Conservation (phyloP, 2,888 invertebrate species). For the Rhogogaster chlorosoma region DNA sequence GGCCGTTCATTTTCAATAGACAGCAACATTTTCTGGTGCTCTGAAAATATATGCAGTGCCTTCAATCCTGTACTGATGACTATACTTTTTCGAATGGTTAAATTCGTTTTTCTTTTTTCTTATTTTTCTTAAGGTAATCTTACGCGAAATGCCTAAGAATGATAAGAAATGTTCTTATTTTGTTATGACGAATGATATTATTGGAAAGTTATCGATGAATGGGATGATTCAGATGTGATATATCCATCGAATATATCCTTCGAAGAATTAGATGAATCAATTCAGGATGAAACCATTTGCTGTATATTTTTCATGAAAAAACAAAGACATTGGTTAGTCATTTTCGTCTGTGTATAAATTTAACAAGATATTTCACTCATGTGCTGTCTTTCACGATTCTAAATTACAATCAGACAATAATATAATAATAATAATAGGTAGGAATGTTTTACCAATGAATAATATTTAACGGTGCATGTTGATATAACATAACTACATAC, state of each 20-base stretch:
- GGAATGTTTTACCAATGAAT: conserved; percentile 45
- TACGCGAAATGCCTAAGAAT: neutral
- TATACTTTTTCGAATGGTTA: neutral
- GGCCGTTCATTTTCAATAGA: neutral
- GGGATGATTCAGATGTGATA: neutral
- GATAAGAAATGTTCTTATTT: neutral
- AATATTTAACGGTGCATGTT: conserved; percentile 44
- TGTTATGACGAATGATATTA: neutral
- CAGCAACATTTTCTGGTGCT: neutral
- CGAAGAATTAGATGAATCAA: conserved; percentile 27
- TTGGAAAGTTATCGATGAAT: neutral
- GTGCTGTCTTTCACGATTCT: conserved; percentile 16
- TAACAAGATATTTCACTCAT: neutral
- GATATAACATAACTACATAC: conserved; percentile 22
- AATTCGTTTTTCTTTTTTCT: neutral
- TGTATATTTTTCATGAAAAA: conserved; percentile 48
- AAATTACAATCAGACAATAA: conserved; percentile 27
- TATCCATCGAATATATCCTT: neutral
- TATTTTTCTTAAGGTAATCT: neutral
- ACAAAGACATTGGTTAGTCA: conserved; percentile 32
- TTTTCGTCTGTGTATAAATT: conserved; percentile 24
- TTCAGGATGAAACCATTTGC: conserved; percentile 52
- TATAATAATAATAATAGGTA: conserved; percentile 18
- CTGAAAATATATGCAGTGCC: neutral
- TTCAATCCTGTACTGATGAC: neutral